Evolutionary conservation across 1,140 invertebrate genomes (phyloP).

Genomic region (Plectrocnemia conspersa): DNA sequence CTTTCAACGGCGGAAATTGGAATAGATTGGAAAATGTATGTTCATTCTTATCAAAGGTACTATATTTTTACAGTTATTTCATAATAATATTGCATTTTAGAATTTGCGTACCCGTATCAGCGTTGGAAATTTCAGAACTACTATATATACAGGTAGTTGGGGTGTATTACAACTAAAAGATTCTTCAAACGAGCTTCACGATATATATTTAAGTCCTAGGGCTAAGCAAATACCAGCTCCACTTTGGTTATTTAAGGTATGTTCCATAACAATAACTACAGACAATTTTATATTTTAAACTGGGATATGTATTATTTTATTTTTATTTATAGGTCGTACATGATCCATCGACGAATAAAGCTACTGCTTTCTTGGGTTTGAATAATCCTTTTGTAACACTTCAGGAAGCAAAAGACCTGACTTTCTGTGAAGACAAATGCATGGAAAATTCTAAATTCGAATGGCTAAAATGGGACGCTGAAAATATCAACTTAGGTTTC

Average conservation of each 20-base stretch:
- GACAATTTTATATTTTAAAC: conserved; percentile 10
- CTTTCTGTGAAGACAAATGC: conserved; percentile 56
- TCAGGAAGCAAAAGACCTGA: conserved; percentile 42
- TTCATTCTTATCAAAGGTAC: background rate
- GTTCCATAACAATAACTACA: conserved; percentile 4
- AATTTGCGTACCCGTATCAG: conserved; percentile 43
- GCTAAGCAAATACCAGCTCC: conserved; percentile 44
- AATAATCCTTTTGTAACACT: conserved; percentile 59
- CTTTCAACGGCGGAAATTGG: conserved; percentile 64
- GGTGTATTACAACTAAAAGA: conserved; percentile 43
- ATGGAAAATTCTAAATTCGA: conserved; percentile 50
- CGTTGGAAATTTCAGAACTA: conserved; percentile 40
- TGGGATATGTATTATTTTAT: background rate
- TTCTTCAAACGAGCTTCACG: conserved; percentile 35
- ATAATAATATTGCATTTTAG: conserved; percentile 28
- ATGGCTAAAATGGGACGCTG: conserved; percentile 49
- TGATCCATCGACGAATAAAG: conserved; percentile 47
- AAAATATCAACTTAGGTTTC: conserved; percentile 54
- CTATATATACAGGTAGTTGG: conserved; percentile 46
- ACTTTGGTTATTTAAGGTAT: conserved; percentile 46
- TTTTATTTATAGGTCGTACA: conserved; percentile 50
- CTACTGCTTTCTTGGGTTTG: conserved; percentile 57
- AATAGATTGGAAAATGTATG: conserved; percentile 46
- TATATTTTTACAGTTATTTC: background rate
- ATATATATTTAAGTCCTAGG: conserved; percentile 39